These are phyloP conservation scores for Drymodes brunneopygia DNA, from an alignment of 2,113 vertebrate species.

Conservation along the genomic window DNA sequence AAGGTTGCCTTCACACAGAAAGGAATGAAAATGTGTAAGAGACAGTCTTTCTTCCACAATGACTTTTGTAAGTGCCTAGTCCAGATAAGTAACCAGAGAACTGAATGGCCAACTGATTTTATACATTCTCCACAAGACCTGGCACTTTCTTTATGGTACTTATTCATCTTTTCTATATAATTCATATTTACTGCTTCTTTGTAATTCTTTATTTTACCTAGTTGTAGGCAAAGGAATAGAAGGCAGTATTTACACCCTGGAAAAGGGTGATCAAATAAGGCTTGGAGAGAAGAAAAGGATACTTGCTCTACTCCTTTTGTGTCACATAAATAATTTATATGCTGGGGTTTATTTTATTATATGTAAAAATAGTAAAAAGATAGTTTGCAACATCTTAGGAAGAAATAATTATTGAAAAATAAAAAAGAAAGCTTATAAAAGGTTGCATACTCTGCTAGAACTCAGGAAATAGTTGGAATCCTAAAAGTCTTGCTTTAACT, in stretches of 20 bases:
- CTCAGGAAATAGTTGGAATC: not conserved
- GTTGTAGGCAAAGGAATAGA: not conserved
- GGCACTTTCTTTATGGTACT: not conserved
- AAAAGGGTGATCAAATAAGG: not conserved
- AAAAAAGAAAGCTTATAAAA: not conserved
- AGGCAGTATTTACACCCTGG: not conserved
- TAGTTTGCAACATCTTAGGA: not conserved
- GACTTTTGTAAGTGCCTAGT: not conserved
- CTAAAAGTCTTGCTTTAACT: not conserved
- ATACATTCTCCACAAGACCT: not conserved
- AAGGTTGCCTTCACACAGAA: not conserved
- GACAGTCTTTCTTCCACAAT: not conserved
- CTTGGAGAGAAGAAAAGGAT: not conserved
- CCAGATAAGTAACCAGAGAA: not conserved
- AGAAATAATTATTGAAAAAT: not conserved
- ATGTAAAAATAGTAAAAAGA: not conserved
- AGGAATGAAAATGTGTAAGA: not conserved
- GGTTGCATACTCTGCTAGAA: not conserved
- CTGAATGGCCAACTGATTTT: not conserved
- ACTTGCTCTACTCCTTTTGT: not conserved
- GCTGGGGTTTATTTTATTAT: not conserved
- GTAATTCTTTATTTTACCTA: not conserved
- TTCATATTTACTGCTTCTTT: not conserved
- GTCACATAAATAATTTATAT: not conserved
- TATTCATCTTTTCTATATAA: not conserved